Conservation (phyloP, 2,888 invertebrate species). For the Pollenia griseotomentosa region DNA sequence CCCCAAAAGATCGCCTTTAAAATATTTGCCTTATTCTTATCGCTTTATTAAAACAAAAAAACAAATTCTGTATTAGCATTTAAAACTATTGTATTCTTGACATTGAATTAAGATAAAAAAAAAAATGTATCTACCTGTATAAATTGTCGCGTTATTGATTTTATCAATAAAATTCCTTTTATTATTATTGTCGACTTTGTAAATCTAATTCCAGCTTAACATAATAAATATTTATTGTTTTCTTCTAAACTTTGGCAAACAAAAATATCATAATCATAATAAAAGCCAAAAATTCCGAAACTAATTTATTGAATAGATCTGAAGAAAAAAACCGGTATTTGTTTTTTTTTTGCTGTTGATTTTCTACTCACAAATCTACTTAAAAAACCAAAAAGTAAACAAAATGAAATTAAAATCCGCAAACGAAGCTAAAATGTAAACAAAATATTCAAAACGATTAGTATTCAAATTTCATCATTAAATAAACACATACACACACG, state of each 20-base stretch:
- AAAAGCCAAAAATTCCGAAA: slow-evolving; percentile 32
- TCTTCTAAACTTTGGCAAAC: slow-evolving; percentile 40
- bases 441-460: slow-evolving; percentile 52
- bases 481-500: slow-evolving; percentile 60
- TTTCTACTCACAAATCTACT: slow-evolving; percentile 14
- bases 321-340: slow-evolving; percentile 18
- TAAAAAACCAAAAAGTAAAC: not conserved
- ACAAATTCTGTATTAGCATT: too few species aligned
- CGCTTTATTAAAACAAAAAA: not conserved
- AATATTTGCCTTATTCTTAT: too few species aligned
- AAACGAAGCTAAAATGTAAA: slow-evolving; percentile 32
- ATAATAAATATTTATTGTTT: slow-evolving; percentile 45
- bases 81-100: slow-evolving; percentile 26
- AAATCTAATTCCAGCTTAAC: slow-evolving; percentile 45
- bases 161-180: slow-evolving; percentile 37
- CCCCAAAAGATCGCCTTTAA: too few species aligned
- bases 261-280: not conserved
- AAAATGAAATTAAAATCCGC: slow-evolving; percentile 60
- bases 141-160: slow-evolving; percentile 22
- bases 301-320: slow-evolving; percentile 29
- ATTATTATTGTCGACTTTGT: slow-evolving; percentile 41
- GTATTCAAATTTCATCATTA: slow-evolving; percentile 61
- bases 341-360: not conserved
- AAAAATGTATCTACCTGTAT: slow-evolving; percentile 10
- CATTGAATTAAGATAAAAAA: slow-evolving; percentile 16